Percentiles rank a stretch among this genome's conserved stretches.
Evolutionary conservation across 2,888 invertebrate species (phyloP).

Genomic region (Theretra japonica): DNA sequence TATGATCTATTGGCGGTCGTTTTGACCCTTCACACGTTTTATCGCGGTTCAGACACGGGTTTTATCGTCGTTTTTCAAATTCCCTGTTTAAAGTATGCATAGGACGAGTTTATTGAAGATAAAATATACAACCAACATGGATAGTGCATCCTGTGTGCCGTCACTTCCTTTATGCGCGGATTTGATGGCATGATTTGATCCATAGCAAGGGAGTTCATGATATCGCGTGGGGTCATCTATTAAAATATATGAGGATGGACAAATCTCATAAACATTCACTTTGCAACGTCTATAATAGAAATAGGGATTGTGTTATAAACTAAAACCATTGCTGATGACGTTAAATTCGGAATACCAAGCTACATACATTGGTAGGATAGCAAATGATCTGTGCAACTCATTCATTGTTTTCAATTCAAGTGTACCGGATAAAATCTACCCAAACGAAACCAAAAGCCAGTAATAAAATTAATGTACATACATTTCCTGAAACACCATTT

Average conservation of each 20-base stretch:
- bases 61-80: slow-evolving; percentile 57
- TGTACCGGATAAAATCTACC: not conserved
- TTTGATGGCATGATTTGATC: slow-evolving; percentile 28
- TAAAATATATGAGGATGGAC: not conserved
- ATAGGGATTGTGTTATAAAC: too few species aligned
- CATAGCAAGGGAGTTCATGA: not conserved
- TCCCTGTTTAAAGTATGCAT: slow-evolving; percentile 67
- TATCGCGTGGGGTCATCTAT: not conserved
- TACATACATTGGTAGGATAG: not conserved
- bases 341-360: too few species aligned
- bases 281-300: not conserved
- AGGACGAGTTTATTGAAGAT: slow-evolving; percentile 58
- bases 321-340: too few species aligned
- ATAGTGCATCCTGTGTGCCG: slow-evolving; percentile 52
- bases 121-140: slow-evolving; percentile 50
- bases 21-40: slow-evolving; percentile 82
- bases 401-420: not conserved
- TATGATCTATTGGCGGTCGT: slow-evolving; percentile 80
- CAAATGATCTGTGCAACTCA: not conserved
- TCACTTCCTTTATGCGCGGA: slow-evolving; percentile 28
- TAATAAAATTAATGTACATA: not conserved
- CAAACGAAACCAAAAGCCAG: not conserved
- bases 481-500: not conserved
- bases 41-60: slow-evolving; percentile 66
- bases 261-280: not conserved